Percentiles rank a stretch among this genome's conserved stretches.
Conservation (phyloP, 2,888 invertebrate species). For the Orthosia gothica region DNA sequence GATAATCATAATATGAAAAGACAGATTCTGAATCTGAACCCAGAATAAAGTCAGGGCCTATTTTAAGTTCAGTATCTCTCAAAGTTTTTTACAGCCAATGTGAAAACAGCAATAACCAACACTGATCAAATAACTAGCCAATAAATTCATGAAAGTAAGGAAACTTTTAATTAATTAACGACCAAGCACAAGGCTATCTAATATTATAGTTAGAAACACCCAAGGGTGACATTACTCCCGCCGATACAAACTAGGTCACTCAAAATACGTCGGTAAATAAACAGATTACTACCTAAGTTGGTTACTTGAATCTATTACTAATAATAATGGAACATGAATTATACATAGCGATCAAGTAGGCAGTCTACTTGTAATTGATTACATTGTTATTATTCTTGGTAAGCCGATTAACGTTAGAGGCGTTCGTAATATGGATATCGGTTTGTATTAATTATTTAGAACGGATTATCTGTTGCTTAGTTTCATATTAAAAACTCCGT, state of each 20-base stretch:
- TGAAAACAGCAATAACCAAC: background rate
- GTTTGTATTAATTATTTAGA: background rate
- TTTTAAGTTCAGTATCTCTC: too few species aligned
- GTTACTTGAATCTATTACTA: slow-evolving; percentile 34
- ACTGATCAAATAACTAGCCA: background rate
- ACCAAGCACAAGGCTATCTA: background rate
- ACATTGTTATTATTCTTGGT: slow-evolving; percentile 50
- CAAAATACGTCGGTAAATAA: slow-evolving; percentile 30
- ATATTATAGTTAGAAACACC: background rate
- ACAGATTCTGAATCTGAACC: background rate
- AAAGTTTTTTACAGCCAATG: too few species aligned
- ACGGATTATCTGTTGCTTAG: background rate
- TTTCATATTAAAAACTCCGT: background rate
- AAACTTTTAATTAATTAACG: background rate
- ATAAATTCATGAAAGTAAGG: background rate
- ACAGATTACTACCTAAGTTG: slow-evolving; percentile 6
- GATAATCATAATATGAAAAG: background rate
- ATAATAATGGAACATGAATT: slow-evolving; percentile 48
- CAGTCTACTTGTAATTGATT: slow-evolving; percentile 44
- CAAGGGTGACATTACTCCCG: slow-evolving; percentile 8
- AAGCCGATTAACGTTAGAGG: slow-evolving; percentile 50
- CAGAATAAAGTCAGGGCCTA: too few species aligned
- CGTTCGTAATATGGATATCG: background rate
- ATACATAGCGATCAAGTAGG: slow-evolving; percentile 35
- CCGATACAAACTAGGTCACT: slow-evolving; percentile 8